Evolutionary conservation across 2,797 vertebrate species (phyloP).

Genomic region (Onychomys arenicola): DNA sequence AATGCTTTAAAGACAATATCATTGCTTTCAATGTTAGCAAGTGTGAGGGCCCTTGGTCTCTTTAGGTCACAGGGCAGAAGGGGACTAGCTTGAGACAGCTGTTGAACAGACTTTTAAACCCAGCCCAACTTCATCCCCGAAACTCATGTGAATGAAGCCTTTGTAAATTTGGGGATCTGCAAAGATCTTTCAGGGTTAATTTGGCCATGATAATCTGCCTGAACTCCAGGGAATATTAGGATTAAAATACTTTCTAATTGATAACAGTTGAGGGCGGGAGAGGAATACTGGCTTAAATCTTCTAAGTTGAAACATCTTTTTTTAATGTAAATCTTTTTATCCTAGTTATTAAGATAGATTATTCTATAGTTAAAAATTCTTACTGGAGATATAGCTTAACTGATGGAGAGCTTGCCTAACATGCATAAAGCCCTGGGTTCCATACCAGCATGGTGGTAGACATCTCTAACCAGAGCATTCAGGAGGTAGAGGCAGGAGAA

Average conservation of each 20-base stretch:
- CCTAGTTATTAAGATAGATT: not conserved
- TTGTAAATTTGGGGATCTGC: not conserved
- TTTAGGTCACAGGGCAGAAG: not conserved
- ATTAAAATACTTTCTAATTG: constrained; percentile 11
- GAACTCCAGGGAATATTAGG: not conserved
- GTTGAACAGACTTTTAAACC: constrained; percentile 3
- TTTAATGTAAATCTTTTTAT: not conserved
- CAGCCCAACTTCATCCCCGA: not conserved
- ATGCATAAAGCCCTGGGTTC: not conserved
- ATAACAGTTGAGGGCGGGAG: not conserved
- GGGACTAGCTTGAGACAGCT: not conserved
- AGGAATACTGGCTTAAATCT: not conserved
- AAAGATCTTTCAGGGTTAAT: constrained; percentile 38
- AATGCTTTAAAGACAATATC: not conserved
- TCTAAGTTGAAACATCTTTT: not conserved
- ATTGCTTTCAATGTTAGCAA: not conserved
- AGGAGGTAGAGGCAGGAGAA: not conserved
- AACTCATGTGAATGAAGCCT: not conserved
- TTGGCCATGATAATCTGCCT: constrained; percentile 27
- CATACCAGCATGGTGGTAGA: not conserved
- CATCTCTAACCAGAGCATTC: not conserved
- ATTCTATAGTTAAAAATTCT: constrained; percentile 9
- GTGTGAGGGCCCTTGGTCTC: not conserved
- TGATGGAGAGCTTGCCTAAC: not conserved
- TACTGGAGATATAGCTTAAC: not conserved